Base-by-base conservation (phyloP, 1,140 invertebrate species). In the Drosophila athabasca region DNA sequence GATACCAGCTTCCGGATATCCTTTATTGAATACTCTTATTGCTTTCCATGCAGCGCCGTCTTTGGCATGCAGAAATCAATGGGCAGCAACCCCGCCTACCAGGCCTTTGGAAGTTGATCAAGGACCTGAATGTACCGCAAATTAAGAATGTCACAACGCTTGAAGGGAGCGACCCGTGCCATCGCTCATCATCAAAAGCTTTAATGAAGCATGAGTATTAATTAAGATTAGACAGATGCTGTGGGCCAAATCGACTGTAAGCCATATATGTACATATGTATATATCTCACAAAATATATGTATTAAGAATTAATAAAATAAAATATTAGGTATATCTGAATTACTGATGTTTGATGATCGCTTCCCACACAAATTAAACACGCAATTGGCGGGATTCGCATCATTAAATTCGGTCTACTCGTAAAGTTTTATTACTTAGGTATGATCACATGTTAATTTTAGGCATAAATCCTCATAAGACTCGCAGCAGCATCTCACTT, bases 51-150 rank as follows among this genome's bases (percentile, higher is more conserved):
- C 64, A 85, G 82, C 9, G 62, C 55, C 6, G 62, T 84, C 15
- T 80, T 84, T 44, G 77, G 82, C 31, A 80, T 84, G 19, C 55
- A 65, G 19, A 84, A 76, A 49, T 72, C 81, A 6, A 68, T 80
- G 67, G 62, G 19, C 6, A 55, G 7, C n/a, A 2, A 17, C 17
- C 72, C 49, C n/a, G 66, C 17, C 9, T 84, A 84, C 48, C 69
- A 73, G 15, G 58, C 41, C 15, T 76, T 85, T 13, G 81, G 79
- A 17, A 78, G 76, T 59, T 84, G 62, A 79, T 46, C 45, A 5
- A 13, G 35, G 35, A 26, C 3, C 5, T 26, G 24, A 24, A 24
- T 24, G 24, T 24, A 24, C 2, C 24, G 24, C 24, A 3, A 24
- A 24, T 24, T n/a, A n/a, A n/a, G n/a, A n/a, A n/a, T n/a, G n/a